Evolutionary conservation across 2,797 vertebrate species (phyloP), one percentile per base, ranked within the genome.

Genomic region (Lagocephalus sceleratus): DNA sequence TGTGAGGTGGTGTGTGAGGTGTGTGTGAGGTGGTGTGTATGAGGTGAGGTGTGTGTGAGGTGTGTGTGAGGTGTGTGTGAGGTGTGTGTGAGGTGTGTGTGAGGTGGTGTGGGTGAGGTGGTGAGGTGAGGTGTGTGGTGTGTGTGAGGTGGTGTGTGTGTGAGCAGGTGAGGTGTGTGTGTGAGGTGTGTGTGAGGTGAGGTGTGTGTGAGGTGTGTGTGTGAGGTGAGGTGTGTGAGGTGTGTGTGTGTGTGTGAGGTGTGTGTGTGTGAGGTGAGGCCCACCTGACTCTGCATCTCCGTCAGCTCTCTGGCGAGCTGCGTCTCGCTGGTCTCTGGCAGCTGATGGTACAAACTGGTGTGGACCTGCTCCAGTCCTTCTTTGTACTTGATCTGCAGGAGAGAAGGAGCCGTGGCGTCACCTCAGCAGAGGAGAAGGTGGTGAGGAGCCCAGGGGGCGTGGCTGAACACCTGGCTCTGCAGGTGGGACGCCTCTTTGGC

Each of bases 361-460:
- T 81, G 73, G 3, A 6, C 73, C 57, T 78, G 71, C 82, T 92
- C 94, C 66, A 86, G 54, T 17, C 78, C 89, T 51, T 87, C 91
- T 83, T 92, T 96, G 55, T 96, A 97, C 57, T 93, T 94, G 40
- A 91, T 74, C 94, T 96, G 82, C 19, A 68, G 50, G 54, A 66
- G 3, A 59, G 16, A 2, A 1, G 8, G 17, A 35, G 17, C 8
- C 2, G 10, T 39, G 16, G 3, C 42, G 20, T 22, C 20, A 46
- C 14, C 21, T 16, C n/a, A n/a, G 2, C 5, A 12, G 20, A 10
- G 15, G 1, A 6, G 15, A 25, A 25, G 5, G 5, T 49, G 2
- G 2, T 38, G 47, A 3, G 40, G 20, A n/a, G 19, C 5, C 19
- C 40, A 19, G 22, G 20, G 45, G 3, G 11, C 15, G 5, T 17